A percentile compares a stretch with the other conserved stretches of the same genome.
Conservation (phyloP, 2,888 invertebrate genomes). For the Trichogramma dendrolimi region DNA sequence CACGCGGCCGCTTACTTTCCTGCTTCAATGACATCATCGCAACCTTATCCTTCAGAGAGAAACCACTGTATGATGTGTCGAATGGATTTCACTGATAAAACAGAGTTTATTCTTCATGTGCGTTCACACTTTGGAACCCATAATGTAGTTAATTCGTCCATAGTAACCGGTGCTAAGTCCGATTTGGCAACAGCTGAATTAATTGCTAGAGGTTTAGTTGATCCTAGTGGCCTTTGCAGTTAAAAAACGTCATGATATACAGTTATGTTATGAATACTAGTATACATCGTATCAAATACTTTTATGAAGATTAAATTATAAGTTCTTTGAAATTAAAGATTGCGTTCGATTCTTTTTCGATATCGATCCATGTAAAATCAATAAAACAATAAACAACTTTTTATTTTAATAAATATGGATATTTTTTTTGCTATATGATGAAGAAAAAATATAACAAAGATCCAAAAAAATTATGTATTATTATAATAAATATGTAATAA, state of each 20-base stretch:
- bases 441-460: background rate
- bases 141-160: slow-evolving; percentile 36
- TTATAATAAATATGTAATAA: background rate
- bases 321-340: background rate
- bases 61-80: slow-evolving; percentile 64
- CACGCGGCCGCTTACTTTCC: slow-evolving; percentile 51
- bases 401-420: background rate
- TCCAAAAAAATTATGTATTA: background rate
- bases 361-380: background rate
- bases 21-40: slow-evolving; percentile 45
- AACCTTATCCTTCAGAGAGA: slow-evolving; percentile 46
- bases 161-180: slow-evolving; percentile 40
- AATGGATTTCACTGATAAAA: slow-evolving; percentile 63
- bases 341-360: background rate
- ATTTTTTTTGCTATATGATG: background rate
- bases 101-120: slow-evolving; percentile 68
- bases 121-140: slow-evolving; percentile 61
- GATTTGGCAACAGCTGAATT: slow-evolving; percentile 48
- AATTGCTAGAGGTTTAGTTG: slow-evolving; percentile 49
- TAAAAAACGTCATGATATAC: slow-evolving; percentile 39
- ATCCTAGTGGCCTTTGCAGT: slow-evolving; percentile 49
- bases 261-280: background rate
- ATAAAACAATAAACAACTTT: background rate
- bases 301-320: background rate
- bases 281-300: background rate